phyloP scores from a whole-genome alignment of 2,113 vertebrate genomes.

The Tragelaphus imberbis region DNA sequence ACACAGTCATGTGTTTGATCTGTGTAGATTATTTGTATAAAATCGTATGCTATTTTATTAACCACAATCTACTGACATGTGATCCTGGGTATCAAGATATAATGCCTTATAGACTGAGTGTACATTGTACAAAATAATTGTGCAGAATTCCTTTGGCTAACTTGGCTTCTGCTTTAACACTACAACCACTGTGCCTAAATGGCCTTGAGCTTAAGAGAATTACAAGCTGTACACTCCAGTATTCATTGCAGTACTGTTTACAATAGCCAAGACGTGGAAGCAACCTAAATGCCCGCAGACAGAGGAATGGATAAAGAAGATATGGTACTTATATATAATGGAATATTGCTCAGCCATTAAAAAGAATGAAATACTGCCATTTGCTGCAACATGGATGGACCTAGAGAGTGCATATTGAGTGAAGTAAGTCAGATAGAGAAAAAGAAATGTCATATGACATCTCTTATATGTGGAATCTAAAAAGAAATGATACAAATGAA shows the following conservation, averaged over 20 bases:
- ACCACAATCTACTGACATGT: background rate
- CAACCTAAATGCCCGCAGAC: background rate
- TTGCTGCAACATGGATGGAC: background rate
- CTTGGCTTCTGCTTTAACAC: background rate
- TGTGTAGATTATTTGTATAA: constrained; percentile 21
- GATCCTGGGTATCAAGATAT: background rate
- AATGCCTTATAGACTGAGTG: background rate
- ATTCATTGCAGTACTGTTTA: background rate
- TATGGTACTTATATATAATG: background rate
- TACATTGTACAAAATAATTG: background rate
- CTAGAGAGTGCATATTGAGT: background rate
- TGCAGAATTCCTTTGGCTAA: background rate
- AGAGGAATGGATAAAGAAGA: background rate
- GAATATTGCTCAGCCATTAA: background rate
- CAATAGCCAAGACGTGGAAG: background rate
- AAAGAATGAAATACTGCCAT: background rate
- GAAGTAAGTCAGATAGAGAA: background rate
- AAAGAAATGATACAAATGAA: background rate
- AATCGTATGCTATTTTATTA: constrained; percentile 32
- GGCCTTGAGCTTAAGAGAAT: background rate
- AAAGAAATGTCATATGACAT: background rate
- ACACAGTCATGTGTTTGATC: background rate
- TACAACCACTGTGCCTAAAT: background rate
- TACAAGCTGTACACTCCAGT: background rate
- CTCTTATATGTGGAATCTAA: background rate